Evolutionary conservation across 2,797 vertebrate species (phyloP).

Genomic region (Crocidura indochinensis): DNA sequence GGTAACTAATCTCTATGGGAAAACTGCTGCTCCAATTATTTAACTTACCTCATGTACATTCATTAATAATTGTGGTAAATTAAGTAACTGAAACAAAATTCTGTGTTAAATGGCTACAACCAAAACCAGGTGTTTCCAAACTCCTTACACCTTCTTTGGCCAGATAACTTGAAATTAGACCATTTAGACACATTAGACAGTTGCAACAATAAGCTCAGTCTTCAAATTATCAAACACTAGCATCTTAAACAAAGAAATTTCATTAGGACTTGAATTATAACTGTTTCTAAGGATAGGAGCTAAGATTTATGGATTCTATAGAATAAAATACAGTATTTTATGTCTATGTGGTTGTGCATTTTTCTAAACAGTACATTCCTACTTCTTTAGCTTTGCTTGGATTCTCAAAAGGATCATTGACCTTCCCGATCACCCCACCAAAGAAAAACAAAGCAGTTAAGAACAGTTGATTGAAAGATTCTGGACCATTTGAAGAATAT

Average conservation of each 20-base stretch:
- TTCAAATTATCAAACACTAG: not conserved
- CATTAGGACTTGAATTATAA: not conserved
- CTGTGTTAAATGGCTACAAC: not conserved
- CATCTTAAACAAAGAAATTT: slow-evolving; percentile 37
- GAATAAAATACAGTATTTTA: not conserved
- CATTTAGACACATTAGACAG: no score
- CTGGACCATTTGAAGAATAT: slow-evolving; percentile 32
- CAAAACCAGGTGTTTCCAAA: not conserved
- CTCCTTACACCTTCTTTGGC: not conserved
- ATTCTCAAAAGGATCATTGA: not conserved
- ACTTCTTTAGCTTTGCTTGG: not conserved
- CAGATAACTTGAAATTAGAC: not conserved
- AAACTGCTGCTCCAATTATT: slow-evolving; percentile 31
- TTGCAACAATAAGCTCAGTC: not conserved
- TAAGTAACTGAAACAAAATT: not conserved
- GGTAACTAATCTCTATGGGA: not conserved
- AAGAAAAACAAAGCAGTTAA: not conserved
- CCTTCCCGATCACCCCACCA: not conserved
- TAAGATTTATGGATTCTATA: not conserved
- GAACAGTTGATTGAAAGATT: slow-evolving; percentile 15
- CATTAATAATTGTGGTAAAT: slow-evolving; percentile 17
- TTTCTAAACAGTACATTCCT: not conserved
- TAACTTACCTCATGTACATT: slow-evolving; percentile 20
- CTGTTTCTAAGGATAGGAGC: not conserved
- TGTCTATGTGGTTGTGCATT: not conserved